Evolutionary conservation across 64 coral and sea anemone species (phyloP).

Genomic region (Dendronephthya gigantea): DNA sequence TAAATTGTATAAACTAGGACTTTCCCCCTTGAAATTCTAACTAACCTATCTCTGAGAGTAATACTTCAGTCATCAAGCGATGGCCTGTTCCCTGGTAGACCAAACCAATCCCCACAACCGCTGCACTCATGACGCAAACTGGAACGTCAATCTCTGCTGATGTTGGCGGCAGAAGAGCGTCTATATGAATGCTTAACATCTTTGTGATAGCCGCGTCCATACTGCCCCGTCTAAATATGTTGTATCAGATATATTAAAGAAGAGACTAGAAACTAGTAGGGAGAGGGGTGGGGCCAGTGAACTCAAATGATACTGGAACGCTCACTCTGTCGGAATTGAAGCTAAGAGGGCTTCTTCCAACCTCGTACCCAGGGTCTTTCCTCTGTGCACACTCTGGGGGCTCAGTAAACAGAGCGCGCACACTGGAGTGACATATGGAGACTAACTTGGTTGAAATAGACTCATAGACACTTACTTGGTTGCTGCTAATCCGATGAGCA

Average conservation of each 20-base stretch:
- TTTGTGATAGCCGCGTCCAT: conserved; percentile 79
- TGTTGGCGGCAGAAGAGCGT: conserved; percentile 82
- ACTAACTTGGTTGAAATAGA: too few relatives aligned
- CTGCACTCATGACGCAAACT: conserved; percentile 66
- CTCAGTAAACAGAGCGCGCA: too few relatives aligned
- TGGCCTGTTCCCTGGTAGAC: conserved; percentile 89
- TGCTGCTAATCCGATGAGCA: conserved; percentile 65
- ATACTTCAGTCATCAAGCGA: conserved; percentile 84
- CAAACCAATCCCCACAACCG: conserved; percentile 69
- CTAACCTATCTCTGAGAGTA: conserved; percentile 90
- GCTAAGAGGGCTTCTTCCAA: too few relatives aligned
- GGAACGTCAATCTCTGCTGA: conserved; percentile 92
- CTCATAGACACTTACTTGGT: conserved; percentile 57
- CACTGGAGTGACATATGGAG: too few relatives aligned
- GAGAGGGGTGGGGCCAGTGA: too few relatives aligned
- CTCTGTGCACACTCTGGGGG: too few relatives aligned
- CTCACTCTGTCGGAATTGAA: too few relatives aligned
- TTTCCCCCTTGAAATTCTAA: too few relatives aligned
- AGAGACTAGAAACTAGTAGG: too few relatives aligned
- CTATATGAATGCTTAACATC: conserved; percentile 93
- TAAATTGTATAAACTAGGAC: too few relatives aligned
- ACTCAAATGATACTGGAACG: too few relatives aligned
- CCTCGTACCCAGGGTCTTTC: too few relatives aligned
- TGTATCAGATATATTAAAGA: neutral
- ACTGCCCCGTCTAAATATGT: conserved; percentile 48